Evolutionary conservation across 2,113 vertebrate species (phyloP).

Genomic region (Rallus limicola): DNA sequence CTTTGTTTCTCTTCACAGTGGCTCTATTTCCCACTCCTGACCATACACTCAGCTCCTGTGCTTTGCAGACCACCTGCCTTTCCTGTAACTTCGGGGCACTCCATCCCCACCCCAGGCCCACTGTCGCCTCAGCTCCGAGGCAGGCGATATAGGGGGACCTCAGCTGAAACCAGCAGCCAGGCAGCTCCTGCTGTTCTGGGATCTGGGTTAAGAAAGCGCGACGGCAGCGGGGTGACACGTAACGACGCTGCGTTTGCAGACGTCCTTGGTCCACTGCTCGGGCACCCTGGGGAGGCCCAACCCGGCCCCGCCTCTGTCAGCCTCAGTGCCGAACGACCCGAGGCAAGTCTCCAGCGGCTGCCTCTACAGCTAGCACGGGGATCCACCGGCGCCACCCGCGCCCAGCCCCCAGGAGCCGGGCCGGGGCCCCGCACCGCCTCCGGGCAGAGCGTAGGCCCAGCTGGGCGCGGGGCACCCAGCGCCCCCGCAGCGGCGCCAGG

Average conservation of each 20-base stretch:
- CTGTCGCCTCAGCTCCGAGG: too few relatives aligned
- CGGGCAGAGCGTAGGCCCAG: background rate
- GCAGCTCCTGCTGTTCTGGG: background rate
- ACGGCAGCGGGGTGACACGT: accelerated
- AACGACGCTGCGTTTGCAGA: background rate
- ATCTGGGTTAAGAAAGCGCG: accelerated
- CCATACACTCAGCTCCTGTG: too few relatives aligned
- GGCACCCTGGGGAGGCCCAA: too few relatives aligned
- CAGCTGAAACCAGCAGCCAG: background rate
- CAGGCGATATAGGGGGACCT: accelerated
- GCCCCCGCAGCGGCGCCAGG: background rate
- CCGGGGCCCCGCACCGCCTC: background rate
- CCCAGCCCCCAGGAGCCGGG: background rate
- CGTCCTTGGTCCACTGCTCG: accelerated
- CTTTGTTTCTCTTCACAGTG: background rate
- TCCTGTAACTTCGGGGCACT: background rate
- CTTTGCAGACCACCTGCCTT: background rate
- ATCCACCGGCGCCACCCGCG: background rate
- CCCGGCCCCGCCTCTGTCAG: too few relatives aligned
- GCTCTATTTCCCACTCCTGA: background rate
- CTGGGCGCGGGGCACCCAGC: background rate
- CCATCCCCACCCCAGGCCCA: background rate
- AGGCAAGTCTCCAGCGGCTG: background rate
- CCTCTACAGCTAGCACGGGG: background rate
- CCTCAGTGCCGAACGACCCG: background rate